A percentile compares a stretch with the other conserved stretches of the same genome.
These are phyloP conservation scores for Scyliorhinus canicula DNA, from an alignment of 2,797 vertebrate genomes.

Conservation along the genomic window DNA sequence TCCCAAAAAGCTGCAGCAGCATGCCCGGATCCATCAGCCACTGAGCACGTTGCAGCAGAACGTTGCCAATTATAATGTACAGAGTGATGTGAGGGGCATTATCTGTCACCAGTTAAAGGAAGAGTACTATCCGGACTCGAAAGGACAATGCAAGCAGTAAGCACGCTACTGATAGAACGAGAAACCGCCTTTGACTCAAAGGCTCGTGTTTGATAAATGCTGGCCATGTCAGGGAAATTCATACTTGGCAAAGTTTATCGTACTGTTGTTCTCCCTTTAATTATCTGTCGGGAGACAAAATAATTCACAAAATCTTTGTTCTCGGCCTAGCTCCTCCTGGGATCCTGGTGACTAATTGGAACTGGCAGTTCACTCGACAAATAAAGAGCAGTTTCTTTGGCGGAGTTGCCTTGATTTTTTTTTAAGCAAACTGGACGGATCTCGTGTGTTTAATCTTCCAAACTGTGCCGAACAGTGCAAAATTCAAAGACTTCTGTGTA, in stretches of 20 bases:
- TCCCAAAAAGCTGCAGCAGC: neutral
- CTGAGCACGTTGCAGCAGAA: neutral
- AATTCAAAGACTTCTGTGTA: constrained; percentile 30
- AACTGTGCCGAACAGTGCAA: constrained; percentile 29
- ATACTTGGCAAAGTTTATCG: constrained; percentile 22
- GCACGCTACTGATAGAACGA: neutral
- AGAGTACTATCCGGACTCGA: neutral
- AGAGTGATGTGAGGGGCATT: neutral
- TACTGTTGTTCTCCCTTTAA: constrained; percentile 29
- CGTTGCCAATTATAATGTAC: neutral
- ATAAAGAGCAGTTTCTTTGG: constrained; percentile 13
- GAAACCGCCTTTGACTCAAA: neutral
- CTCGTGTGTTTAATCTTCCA: constrained; percentile 8
- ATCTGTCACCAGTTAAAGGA: constrained; percentile 4
- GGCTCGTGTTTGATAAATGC: neutral
- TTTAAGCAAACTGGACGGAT: constrained; percentile 25
- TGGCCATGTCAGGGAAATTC: neutral
- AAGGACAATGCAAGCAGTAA: neutral
- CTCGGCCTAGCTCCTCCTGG: neutral
- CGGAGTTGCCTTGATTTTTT: constrained; percentile 19
- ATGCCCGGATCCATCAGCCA: neutral
- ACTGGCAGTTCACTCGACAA: constrained; percentile 24
- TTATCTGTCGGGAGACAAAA: constrained; percentile 25
- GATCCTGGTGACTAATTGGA: constrained; percentile 29
- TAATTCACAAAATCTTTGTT: constrained; percentile 33